A percentile compares a stretch with the other conserved stretches of the same genome.
phyloP scores from a whole-genome alignment of 2,888 invertebrate genomes.

The Acrocyrtus sp. region DNA sequence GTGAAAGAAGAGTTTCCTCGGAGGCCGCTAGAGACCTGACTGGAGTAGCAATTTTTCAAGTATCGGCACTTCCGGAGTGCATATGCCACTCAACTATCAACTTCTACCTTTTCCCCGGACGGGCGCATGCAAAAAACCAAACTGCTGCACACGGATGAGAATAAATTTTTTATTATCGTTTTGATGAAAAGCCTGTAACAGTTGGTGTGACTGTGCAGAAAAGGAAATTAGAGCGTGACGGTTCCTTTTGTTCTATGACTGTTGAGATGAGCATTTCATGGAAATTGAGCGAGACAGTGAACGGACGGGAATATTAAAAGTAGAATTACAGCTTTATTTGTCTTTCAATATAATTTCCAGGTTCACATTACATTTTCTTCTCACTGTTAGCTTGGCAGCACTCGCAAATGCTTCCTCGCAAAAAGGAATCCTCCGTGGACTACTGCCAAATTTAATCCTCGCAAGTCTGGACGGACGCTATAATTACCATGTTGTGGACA shows the following conservation, averaged over 20 bases:
- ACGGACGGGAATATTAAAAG: background rate
- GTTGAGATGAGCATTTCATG: background rate
- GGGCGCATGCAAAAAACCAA: background rate
- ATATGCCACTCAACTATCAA: background rate
- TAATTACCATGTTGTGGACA: too few species aligned
- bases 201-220: background rate
- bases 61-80: background rate
- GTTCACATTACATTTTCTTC: background rate
- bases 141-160: background rate
- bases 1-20: background rate
- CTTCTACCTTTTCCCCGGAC: background rate
- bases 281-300: background rate
- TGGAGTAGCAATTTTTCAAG: background rate
- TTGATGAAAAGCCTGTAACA: background rate
- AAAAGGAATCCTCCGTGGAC: too few species aligned
- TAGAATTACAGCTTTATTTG: background rate
- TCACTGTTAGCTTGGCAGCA: too few species aligned
- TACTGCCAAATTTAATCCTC: too few species aligned
- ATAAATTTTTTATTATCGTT: too few species aligned
- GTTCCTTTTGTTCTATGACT: too few species aligned
- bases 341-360: background rate
- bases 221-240: too few species aligned
- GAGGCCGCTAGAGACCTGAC: background rate
- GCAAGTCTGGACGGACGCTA: too few species aligned
- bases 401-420: too few species aligned